Base-by-base conservation (phyloP, 2,797 vertebrate species). In the Sternotherus odoratus region DNA sequence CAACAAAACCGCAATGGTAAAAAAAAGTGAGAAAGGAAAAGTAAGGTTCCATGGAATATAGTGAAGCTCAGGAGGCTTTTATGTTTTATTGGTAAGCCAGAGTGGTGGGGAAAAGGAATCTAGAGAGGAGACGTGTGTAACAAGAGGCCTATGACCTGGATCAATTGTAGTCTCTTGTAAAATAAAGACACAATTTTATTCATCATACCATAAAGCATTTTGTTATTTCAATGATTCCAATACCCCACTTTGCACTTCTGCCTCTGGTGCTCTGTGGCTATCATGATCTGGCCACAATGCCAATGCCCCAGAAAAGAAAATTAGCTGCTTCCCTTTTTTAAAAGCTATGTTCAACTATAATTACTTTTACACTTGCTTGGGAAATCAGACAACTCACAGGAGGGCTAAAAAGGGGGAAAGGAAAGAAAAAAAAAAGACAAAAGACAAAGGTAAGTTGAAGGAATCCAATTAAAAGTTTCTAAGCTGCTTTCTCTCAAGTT, bases 361-460 rank as follows among this genome's bases (percentile, higher is more conserved):
- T 97, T 97, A 98, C 94, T 96, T 90, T 95, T 96, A 94, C 43
- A 95, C 87, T 96, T 97, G 79, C 96, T 96, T 97, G 81, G 92
- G 93, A 97, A 97, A 97, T 94, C 95, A 97, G 87, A 94, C 91
- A 97, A 94, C 46, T 96, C 96, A 96, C 94, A 88, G 91, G 95
- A 96, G 94, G n/a, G 77, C 89, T 95, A 92, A 94, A 97, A 94
- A 75, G 78, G 54, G n/a, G 21, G 1, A 33, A 26, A 43, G 79
- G 43, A 69, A 24, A n/a, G n/a, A n/a, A 85, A 23, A 95, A 91
- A 93, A 43, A 90, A 30, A 89, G 85, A 74, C n/a, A 57, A 85
- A 94, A 97, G 86, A 95, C 28, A 60, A 79, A 77, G 11, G 15
- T 84, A 94, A 93, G 23, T 90, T 75, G 60, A 83, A 93, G 93